Percentiles rank a stretch among this genome's conserved stretches.
Evolutionary conservation across 2,113 vertebrate species (phyloP).

Genomic region (Urocynchramus pylzowi): DNA sequence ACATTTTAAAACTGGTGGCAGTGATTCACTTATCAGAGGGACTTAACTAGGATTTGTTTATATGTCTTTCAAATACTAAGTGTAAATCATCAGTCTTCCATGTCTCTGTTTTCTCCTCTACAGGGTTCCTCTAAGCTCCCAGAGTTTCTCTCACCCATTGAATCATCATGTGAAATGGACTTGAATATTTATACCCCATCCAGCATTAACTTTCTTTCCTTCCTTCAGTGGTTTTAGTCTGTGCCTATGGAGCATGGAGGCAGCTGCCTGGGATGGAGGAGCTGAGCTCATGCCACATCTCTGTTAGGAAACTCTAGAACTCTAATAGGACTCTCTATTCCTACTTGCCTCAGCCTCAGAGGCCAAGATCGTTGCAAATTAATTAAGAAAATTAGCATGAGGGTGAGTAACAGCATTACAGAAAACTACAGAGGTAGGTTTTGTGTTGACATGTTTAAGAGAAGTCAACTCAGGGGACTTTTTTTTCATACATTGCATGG

Average conservation of each 20-base stretch:
- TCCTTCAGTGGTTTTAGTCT: neutral
- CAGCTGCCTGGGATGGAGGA: neutral
- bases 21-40: slow-evolving; percentile 8
- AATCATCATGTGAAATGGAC: neutral
- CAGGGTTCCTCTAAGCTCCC: neutral
- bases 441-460: neutral
- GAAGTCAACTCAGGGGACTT: neutral
- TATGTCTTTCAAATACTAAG: neutral
- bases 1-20: slow-evolving; percentile 21
- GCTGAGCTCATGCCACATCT: fast-evolving
- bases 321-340: neutral
- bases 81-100: neutral
- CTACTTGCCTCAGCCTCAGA: neutral
- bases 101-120: neutral
- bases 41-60: slow-evolving; percentile 44
- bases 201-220: neutral
- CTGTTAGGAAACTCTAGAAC: neutral
- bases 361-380: neutral
- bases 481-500: neutral
- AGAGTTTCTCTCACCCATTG: neutral
- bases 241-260: neutral
- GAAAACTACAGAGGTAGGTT: neutral
- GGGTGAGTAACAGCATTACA: neutral
- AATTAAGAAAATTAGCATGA: neutral
- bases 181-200: neutral